These are phyloP conservation scores for Pontoporia blainvillei DNA, from an alignment of 2,113 vertebrate species.

Conservation along the genomic window DNA sequence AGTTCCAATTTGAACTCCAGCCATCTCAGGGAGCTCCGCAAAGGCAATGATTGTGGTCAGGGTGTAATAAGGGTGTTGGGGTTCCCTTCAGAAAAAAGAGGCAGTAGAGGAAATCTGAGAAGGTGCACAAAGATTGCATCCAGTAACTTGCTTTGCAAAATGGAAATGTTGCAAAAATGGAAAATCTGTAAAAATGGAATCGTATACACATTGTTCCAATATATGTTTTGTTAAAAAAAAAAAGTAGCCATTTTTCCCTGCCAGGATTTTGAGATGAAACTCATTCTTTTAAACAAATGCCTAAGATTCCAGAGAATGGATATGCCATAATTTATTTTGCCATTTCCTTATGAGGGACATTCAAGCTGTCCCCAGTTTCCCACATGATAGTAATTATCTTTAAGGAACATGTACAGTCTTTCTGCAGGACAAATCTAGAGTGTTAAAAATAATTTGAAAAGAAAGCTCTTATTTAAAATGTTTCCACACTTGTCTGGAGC, in stretches of 20 bases:
- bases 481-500: neutral
- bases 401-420: neutral
- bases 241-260: neutral
- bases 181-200: neutral
- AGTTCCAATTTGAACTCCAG: neutral
- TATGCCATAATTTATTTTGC: neutral
- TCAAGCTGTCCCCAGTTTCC: neutral
- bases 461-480: constrained; percentile 23
- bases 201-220: neutral
- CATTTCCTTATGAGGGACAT: neutral
- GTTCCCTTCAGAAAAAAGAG: neutral
- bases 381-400: neutral
- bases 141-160: neutral
- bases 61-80: too few species aligned
- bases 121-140: neutral
- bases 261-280: neutral
- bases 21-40: neutral
- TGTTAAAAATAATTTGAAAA: neutral
- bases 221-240: neutral
- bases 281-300: neutral
- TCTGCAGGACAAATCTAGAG: neutral
- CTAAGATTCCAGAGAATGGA: neutral
- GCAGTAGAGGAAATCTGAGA: neutral
- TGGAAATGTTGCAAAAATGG: neutral
- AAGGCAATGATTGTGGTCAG: neutral